phyloP scores from a whole-genome alignment of 2,888 invertebrate genomes.

The Synergus itoensis region DNA sequence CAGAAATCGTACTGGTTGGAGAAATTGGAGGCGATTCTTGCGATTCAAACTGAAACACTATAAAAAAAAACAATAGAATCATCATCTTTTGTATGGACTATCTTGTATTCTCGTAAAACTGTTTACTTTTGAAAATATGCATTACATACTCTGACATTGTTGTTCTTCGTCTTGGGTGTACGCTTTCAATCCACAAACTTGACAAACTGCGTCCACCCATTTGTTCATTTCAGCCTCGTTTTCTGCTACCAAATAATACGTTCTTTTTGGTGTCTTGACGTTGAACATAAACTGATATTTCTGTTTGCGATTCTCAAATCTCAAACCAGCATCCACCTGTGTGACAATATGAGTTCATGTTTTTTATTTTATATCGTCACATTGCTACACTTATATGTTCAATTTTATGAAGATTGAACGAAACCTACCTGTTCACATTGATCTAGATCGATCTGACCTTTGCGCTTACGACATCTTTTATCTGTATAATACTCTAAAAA shows the following conservation, averaged over 20 bases:
- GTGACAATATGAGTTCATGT: conserved; percentile 31
- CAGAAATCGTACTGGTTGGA: conserved; percentile 83
- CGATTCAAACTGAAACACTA: conserved; percentile 74
- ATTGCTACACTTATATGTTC: conserved; percentile 24
- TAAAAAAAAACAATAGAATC: conserved; percentile 42
- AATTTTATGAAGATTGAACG: not conserved
- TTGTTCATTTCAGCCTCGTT: conserved; percentile 95
- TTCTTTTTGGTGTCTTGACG: conserved; percentile 92
- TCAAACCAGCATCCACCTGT: conserved; percentile 91
- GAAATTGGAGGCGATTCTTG: conserved; percentile 83
- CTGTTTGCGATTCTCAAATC: conserved; percentile 89
- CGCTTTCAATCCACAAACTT: conserved; percentile 92
- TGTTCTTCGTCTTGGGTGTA: conserved; percentile 81
- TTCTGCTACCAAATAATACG: conserved; percentile 95
- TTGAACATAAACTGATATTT: conserved; percentile 93
- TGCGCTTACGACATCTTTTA: conserved; percentile 89
- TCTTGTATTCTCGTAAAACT: not conserved
- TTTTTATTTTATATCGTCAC: conserved; percentile 1
- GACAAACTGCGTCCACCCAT: conserved; percentile 97
- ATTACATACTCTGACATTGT: conserved; percentile 73
- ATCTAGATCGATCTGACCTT: conserved; percentile 95
- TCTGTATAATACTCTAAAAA: conserved; percentile 96
- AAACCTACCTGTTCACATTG: conserved; percentile 93
- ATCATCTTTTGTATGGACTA: no score
- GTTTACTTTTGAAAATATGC: not conserved